These are phyloP conservation scores for Heteronetta atricapilla DNA, from an alignment of 2,113 vertebrate genomes.

Conservation along the genomic window DNA sequence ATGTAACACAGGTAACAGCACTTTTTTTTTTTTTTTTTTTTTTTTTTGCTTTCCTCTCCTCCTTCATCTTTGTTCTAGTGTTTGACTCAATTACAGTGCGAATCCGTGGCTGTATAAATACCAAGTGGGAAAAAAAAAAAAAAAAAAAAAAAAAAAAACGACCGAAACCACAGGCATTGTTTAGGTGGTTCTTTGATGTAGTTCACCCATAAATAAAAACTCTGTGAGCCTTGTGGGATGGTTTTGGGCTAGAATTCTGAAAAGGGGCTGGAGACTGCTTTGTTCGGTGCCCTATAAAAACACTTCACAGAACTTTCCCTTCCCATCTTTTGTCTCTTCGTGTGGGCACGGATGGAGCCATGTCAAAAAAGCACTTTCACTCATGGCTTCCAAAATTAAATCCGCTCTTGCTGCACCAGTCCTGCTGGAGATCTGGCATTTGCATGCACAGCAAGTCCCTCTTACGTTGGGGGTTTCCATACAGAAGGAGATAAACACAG, in stretches of 20 bases:
- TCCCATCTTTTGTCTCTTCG: not conserved
- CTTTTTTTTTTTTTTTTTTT: not conserved
- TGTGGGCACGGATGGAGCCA: not conserved
- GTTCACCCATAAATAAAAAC: slow-evolving; percentile 39
- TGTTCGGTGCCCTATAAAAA: slow-evolving; percentile 24
- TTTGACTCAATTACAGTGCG: slow-evolving; percentile 40
- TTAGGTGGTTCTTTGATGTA: slow-evolving; percentile 50
- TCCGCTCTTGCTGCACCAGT: not conserved
- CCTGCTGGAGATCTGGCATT: not conserved
- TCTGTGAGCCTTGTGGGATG: slow-evolving; percentile 25
- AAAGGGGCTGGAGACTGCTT: slow-evolving; percentile 6
- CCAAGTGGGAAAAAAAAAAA: not conserved
- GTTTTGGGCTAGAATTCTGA: slow-evolving; percentile 28
- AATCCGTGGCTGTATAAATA: slow-evolving; percentile 32
- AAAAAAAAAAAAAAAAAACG: not conserved
- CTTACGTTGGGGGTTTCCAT: not conserved
- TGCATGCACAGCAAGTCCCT: not conserved
- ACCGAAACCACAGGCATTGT: slow-evolving; percentile 59
- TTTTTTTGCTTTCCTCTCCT: not conserved
- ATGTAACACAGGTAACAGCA: not conserved
- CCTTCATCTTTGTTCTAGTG: not conserved
- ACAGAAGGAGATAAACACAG: not conserved
- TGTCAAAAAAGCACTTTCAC: not conserved
- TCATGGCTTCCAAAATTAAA: not conserved
- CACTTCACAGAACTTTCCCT: not conserved